These are phyloP conservation scores for Tipula unca DNA, from an alignment of 2,888 invertebrate species.

Conservation along the genomic window DNA sequence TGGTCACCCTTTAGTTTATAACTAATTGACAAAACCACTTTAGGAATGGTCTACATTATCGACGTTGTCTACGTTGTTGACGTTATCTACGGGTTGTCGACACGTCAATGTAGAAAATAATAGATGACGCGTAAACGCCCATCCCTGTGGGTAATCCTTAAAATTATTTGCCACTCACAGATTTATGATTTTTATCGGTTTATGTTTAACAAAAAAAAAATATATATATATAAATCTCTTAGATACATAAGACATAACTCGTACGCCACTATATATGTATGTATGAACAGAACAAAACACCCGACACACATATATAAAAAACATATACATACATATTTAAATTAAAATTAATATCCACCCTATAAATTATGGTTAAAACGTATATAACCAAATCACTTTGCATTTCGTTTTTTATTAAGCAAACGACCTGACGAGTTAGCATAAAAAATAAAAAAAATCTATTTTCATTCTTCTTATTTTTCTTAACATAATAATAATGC, in stretches of 20 bases:
- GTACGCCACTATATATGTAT: not conserved
- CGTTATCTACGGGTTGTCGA: no score
- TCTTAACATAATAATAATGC: constrained; percentile 4
- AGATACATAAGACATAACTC: not conserved
- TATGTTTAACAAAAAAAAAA: not conserved
- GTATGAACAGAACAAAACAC: not conserved
- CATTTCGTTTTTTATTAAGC: not conserved
- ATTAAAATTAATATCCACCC: not conserved
- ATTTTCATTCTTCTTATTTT: not conserved
- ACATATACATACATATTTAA: not conserved
- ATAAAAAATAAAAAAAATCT: constrained; percentile 10
- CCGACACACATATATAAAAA: not conserved
- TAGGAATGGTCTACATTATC: no score
- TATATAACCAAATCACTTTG: constrained; percentile 9
- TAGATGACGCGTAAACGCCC: no score
- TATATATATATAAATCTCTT: not conserved
- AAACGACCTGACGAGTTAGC: constrained; percentile 20
- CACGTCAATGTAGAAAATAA: no score
- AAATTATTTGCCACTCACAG: not conserved
- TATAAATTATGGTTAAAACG: constrained; percentile 3
- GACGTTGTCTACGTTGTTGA: no score
- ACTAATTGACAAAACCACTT: no score
- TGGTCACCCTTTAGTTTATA: no score
- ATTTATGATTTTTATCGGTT: not conserved
- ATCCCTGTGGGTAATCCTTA: no score